Conservation (phyloP, 1,140 invertebrate species). For the Ips typographus region DNA sequence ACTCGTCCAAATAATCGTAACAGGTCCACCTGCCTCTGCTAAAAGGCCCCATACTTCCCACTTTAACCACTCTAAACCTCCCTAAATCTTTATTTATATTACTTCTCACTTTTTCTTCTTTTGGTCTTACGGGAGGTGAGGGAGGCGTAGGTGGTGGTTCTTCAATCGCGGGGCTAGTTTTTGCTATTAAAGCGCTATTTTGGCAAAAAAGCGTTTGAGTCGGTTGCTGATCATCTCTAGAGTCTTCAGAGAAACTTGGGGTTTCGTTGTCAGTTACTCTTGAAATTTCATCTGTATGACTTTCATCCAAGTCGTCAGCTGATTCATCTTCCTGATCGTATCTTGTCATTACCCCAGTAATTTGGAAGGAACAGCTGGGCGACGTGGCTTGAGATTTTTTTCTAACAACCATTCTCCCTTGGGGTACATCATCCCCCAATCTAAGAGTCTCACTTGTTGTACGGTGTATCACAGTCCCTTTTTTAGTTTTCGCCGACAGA, state of each 20-base stretch:
- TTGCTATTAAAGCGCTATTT: slow-evolving; percentile 15
- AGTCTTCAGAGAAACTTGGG: slow-evolving; percentile 74
- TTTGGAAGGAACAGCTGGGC: slow-evolving; percentile 89
- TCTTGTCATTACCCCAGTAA: slow-evolving; percentile 72
- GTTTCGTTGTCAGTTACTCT: slow-evolving; percentile 83
- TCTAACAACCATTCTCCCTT: slow-evolving; percentile 26
- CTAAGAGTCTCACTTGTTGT: slow-evolving; percentile 77
- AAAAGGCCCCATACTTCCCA: slow-evolving; percentile 92
- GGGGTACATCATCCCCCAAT: slow-evolving; percentile 58
- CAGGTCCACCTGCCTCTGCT: slow-evolving; percentile 92
- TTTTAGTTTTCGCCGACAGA: slow-evolving; percentile 36
- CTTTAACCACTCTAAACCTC: slow-evolving; percentile 94
- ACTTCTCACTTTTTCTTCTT: slow-evolving; percentile 12
- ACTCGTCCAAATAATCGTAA: slow-evolving; percentile 91
- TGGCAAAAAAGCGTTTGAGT: slow-evolving; percentile 18
- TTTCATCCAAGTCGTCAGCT: slow-evolving; percentile 90
- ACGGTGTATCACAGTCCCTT: slow-evolving; percentile 65
- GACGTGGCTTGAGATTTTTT: slow-evolving; percentile 56
- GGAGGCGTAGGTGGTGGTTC: slow-evolving; percentile 7
- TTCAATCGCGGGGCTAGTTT: slow-evolving; percentile 7
- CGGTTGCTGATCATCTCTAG: slow-evolving; percentile 36
- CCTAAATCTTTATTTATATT: slow-evolving; percentile 30
- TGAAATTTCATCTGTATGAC: slow-evolving; percentile 85
- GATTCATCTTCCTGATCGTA: slow-evolving; percentile 87
- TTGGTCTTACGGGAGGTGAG: neutral